Evolutionary conservation across 2,113 vertebrate species (phyloP).

Genomic region (Oceanites oceanicus): DNA sequence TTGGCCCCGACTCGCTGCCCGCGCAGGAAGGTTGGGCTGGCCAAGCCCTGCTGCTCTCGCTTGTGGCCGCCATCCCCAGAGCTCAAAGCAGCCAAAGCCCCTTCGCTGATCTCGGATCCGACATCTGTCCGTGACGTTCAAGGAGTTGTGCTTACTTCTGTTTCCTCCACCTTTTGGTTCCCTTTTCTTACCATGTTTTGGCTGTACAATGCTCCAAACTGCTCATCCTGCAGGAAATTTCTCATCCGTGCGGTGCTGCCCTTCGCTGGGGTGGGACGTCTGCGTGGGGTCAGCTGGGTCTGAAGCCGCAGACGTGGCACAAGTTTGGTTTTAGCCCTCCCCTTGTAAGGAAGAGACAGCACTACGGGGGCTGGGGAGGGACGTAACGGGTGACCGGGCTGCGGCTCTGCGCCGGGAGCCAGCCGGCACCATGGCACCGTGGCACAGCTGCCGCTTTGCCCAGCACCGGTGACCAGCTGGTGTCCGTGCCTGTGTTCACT

Average conservation of each 20-base stretch:
- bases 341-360: not conserved
- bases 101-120: not conserved
- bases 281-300: fast-evolving
- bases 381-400: fast-evolving
- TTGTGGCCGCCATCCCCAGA: not conserved
- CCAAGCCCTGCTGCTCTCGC: fast-evolving
- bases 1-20: fast-evolving
- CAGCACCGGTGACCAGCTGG: not conserved
- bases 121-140: fast-evolving
- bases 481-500: not conserved
- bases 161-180: not conserved
- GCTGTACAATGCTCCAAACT: not conserved
- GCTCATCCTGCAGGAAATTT: not conserved
- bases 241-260: fast-evolving
- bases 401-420: not conserved
- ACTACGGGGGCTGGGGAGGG: fast-evolving
- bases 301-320: not conserved
- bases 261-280: not conserved
- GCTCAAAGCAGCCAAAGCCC: not conserved
- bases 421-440: fast-evolving
- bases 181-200: not conserved
- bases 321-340: not conserved
- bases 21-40: fast-evolving
- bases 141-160: no score
- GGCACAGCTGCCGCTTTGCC: not conserved